Conservation (phyloP, 2,797 vertebrate genomes). For the Catostomus latipinnis region DNA sequence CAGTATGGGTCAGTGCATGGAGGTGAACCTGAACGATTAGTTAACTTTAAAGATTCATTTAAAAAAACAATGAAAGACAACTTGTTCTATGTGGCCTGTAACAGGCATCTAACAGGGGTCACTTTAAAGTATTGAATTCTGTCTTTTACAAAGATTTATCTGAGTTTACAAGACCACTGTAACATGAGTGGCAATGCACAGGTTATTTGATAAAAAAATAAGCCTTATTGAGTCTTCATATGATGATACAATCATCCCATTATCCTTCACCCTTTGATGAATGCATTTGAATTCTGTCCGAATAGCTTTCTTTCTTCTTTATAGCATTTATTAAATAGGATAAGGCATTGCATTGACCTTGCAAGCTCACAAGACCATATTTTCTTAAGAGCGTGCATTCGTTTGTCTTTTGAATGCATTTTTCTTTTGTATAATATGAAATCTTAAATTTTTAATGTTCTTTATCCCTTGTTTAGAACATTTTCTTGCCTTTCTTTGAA, state of each 20-base stretch:
- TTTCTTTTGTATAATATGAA: neutral
- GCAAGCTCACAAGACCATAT: neutral
- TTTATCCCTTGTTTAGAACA: constrained; percentile 30
- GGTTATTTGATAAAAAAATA: too few relatives aligned
- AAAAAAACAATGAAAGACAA: too few relatives aligned
- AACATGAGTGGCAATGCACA: too few relatives aligned
- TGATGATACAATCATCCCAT: neutral
- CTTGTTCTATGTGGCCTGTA: too few relatives aligned
- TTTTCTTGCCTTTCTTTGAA: constrained; percentile 44
- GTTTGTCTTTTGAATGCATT: neutral
- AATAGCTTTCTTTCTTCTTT: neutral
- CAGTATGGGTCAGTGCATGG: too few relatives aligned
- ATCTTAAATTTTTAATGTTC: neutral
- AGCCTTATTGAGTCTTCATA: neutral
- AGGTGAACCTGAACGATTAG: too few relatives aligned
- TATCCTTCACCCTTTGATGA: neutral
- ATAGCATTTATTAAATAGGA: neutral
- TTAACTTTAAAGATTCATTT: too few relatives aligned
- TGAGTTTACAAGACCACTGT: too few relatives aligned
- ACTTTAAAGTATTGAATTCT: too few relatives aligned
- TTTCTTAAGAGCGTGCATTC: neutral
- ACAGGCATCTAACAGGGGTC: too few relatives aligned
- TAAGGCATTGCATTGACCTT: neutral
- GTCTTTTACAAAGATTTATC: too few relatives aligned
- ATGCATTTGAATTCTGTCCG: neutral